Percentiles rank a stretch among this genome's conserved stretches.
Conservation (phyloP, 1,140 invertebrate genomes). For the Conus ventricosus region DNA sequence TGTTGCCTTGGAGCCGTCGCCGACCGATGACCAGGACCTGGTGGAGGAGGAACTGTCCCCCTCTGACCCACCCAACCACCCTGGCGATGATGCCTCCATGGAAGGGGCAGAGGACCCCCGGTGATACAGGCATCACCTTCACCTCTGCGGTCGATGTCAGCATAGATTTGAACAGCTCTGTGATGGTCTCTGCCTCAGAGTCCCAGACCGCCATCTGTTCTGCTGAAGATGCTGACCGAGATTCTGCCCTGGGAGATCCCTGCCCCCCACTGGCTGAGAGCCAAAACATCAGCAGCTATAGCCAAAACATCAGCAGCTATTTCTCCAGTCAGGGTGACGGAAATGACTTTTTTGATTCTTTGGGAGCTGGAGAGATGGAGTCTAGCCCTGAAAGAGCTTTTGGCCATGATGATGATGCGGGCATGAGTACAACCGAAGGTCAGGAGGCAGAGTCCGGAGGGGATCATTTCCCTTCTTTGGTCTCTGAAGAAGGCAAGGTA, state of each 20-base stretch:
- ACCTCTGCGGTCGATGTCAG: neutral
- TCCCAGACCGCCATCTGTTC: neutral
- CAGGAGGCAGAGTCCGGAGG: neutral
- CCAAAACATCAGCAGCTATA: slow-evolving; percentile 60
- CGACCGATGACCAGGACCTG: slow-evolving; percentile 56
- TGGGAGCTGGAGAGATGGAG: slow-evolving; percentile 26
- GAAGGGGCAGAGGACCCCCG: neutral
- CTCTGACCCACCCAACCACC: neutral
- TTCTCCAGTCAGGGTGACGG: slow-evolving; percentile 51
- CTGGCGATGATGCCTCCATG: neutral
- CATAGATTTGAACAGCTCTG: slow-evolving; percentile 30
- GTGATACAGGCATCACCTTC: neutral
- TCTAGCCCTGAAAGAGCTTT: slow-evolving; percentile 3
- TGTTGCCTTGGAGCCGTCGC: slow-evolving; percentile 61
- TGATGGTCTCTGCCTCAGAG: neutral
- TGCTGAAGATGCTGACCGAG: neutral
- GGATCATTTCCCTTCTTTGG: neutral
- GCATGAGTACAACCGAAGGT: neutral
- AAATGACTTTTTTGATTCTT: slow-evolving; percentile 54
- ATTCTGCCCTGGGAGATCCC: neutral
- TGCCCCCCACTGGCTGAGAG: neutral
- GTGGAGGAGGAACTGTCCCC: slow-evolving; percentile 8
- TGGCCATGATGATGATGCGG: neutral
- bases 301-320: slow-evolving; percentile 60
- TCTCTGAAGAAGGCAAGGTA: neutral